Evolutionary conservation across 2,888 invertebrate species (phyloP), one percentile per base, ranked within the genome.

Genomic region (Opisthograptis luteolata): DNA sequence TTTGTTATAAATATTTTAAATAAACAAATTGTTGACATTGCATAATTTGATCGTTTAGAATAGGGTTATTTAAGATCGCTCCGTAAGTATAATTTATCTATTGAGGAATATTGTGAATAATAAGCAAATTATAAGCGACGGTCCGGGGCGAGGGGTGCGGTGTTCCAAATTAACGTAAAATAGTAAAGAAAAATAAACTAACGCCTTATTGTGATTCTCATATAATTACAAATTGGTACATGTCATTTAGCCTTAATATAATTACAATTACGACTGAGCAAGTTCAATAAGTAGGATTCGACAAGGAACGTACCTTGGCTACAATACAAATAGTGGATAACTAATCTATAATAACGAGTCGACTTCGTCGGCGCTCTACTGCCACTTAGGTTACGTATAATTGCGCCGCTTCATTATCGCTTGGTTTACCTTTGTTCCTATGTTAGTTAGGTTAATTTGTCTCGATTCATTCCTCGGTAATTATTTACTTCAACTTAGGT

Each of bases 21-120:
- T 86, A 87, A 85, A 86, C 79, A 73, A 86, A 86, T 86, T 83
- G 86, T 87, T 87, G 79, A 87, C 86, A 85, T 82, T 84, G 84
- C 87, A 88, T 88, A 85, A 87, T 87, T 88, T 87, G 88, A 88
- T 81, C 83, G 84, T 85, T 83, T 89, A 89, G 89, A 80, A 85
- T 89, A 89, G 89, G 87, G 84, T 89, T 89, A 89, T 87, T 84
- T 89, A 89, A 90, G 89, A 88, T 89, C 87, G 89, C 85, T 87
- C 89, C 88, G 73, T 90, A 88, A 90, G 88, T 87, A 88, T 89
- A 87, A 88, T 88, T 87, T 88, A 89, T 86, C 84, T 87, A 87
- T 75, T 81, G 86, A 80, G 70, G 80, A 76, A 78, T 84, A 83
- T 70, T 74, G 79, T 84, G 86, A 84, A 77, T 82, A 68, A 48